Percentiles rank a stretch among this genome's conserved stretches.
phyloP scores from a whole-genome alignment of 2,797 vertebrate genomes.

The Odontamblyopus rebecca region DNA sequence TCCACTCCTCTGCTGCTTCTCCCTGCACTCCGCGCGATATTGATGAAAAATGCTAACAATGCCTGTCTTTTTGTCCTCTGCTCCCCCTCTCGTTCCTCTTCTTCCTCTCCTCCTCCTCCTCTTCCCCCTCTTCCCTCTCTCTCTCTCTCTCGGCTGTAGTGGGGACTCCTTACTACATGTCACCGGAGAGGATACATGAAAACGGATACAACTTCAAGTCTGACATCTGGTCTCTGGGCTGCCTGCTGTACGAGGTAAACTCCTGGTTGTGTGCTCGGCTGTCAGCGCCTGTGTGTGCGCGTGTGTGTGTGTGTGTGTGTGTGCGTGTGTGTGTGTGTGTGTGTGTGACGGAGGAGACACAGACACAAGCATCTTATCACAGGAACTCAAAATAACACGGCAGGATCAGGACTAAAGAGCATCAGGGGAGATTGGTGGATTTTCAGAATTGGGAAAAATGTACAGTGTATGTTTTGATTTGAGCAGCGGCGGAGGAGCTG shows the following conservation, averaged over 20 bases:
- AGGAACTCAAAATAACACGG: constrained; percentile 10
- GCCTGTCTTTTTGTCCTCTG: constrained; percentile 9
- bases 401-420: not conserved
- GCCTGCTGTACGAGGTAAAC: constrained; percentile 97
- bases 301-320: not conserved
- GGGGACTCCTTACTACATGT: constrained; percentile 93
- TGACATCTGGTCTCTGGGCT: constrained; percentile 93
- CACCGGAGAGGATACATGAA: constrained; percentile 86
- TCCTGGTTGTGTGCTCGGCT: constrained; percentile 59
- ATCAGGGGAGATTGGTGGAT: not conserved
- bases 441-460: not conserved
- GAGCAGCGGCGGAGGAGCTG: too few relatives aligned
- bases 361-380: constrained; percentile 14
- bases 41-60: constrained; percentile 62
- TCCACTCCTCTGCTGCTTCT: constrained; percentile 18
- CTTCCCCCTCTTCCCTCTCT: too few relatives aligned
- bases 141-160: constrained; percentile 81
- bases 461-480: too few relatives aligned
- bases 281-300: constrained; percentile 39
- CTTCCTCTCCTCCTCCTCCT: not conserved
- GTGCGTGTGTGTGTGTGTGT: too few relatives aligned
- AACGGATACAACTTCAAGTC: constrained; percentile 88
- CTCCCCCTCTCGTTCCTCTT: not conserved
- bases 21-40: constrained; percentile 34
- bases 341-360: constrained; percentile 50